phyloP scores from a whole-genome alignment of 2,113 vertebrate genomes.

The Saccopteryx leptura region DNA sequence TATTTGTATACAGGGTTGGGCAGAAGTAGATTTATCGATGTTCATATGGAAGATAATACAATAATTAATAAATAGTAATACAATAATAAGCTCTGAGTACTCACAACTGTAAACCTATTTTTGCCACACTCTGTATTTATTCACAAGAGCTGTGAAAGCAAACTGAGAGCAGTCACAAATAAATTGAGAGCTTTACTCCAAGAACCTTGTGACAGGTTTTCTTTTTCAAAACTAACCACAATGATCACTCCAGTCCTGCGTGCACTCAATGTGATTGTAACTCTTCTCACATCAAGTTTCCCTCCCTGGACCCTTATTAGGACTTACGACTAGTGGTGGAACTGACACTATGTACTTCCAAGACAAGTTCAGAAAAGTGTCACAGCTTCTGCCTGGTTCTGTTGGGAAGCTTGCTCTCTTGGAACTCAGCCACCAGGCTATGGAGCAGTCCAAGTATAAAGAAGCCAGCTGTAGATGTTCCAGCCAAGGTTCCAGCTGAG shows the following conservation, averaged over 20 bases:
- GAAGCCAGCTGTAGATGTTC: conserved; percentile 7
- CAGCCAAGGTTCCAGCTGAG: not conserved
- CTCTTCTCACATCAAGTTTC: not conserved
- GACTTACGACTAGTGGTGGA: not conserved
- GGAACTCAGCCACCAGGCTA: not conserved
- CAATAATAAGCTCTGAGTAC: not conserved
- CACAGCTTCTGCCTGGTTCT: conserved; percentile 58
- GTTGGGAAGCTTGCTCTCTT: not conserved
- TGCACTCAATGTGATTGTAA: not conserved
- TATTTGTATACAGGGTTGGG: not conserved
- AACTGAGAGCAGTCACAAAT: conserved; percentile 24
- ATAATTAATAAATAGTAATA: not conserved
- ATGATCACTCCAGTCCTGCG: not conserved
- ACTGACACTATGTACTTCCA: conserved; percentile 42
- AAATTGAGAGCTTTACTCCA: not conserved
- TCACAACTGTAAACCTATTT: not conserved
- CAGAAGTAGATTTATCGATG: not conserved
- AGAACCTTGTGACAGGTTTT: not conserved
- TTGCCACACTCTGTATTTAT: not conserved
- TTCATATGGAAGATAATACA: not conserved
- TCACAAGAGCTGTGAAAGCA: conserved; percentile 45
- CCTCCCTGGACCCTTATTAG: not conserved
- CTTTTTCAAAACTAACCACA: conserved; percentile 55
- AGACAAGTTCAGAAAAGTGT: conserved; percentile 7
- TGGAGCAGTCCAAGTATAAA: conserved; percentile 14